phyloP scores from a whole-genome alignment of 2,113 vertebrate species.

The Lathamus discolor region DNA sequence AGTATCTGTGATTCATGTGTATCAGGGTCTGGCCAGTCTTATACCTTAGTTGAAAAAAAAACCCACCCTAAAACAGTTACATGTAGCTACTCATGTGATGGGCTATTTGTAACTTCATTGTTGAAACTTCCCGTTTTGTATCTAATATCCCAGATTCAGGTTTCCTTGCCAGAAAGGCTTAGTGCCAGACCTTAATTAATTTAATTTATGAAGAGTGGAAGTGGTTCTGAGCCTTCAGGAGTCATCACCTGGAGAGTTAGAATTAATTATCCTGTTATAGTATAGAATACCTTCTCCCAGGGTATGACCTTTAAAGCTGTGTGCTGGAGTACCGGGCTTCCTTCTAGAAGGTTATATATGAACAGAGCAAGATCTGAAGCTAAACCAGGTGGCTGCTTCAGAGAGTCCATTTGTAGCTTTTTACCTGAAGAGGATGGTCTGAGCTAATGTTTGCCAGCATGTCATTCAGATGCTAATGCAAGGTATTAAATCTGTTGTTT shows the following conservation, averaged over 20 bases:
- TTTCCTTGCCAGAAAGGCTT: not conserved
- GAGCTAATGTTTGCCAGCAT: not conserved
- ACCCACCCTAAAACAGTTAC: not conserved
- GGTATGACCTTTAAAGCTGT: not conserved
- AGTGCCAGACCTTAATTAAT: not conserved
- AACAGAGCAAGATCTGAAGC: not conserved
- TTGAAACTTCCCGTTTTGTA: not conserved
- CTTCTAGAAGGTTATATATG: not conserved
- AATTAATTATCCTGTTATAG: not conserved
- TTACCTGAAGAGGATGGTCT: not conserved
- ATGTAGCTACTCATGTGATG: not conserved
- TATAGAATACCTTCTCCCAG: not conserved
- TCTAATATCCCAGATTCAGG: not conserved
- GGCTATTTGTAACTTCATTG: not conserved
- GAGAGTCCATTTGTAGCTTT: not conserved
- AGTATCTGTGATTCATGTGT: not conserved
- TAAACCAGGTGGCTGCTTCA: not conserved
- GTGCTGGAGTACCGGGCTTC: rapidly evolving
- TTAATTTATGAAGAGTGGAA: not conserved
- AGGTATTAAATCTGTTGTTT: not conserved
- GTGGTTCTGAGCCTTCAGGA: not conserved
- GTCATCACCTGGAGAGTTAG: not conserved
- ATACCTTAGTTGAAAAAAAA: not conserved
- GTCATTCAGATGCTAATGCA: not conserved
- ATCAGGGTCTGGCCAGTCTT: rapidly evolving